Percentiles rank a stretch among this genome's conserved stretches.
Conservation (phyloP, 2,113 vertebrate genomes). For the Anser brachyrhynchus region DNA sequence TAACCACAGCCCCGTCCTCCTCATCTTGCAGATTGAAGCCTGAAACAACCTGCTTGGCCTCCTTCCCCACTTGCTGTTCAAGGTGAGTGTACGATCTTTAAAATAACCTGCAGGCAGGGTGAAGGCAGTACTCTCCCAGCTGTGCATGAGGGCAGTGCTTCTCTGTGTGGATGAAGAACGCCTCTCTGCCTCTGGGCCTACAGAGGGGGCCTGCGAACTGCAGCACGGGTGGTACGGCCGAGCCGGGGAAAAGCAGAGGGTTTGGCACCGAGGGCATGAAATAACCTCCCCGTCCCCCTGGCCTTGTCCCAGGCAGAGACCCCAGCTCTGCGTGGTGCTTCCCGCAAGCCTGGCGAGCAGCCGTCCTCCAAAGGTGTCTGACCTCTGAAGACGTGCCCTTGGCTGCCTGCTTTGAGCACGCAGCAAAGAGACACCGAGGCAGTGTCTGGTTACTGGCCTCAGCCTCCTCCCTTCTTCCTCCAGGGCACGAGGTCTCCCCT, state of each 20-base stretch:
- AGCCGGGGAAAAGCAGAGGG: not conserved
- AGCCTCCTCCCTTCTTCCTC: not conserved
- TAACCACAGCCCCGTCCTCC: not conserved
- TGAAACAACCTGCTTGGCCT: not conserved
- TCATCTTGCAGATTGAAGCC: not conserved
- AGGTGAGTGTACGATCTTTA: rapidly evolving
- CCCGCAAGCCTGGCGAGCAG: constrained; percentile 32
- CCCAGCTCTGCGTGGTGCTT: constrained; percentile 3
- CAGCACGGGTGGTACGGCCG: rapidly evolving
- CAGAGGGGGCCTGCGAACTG: not conserved
- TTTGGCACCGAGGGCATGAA: not conserved
- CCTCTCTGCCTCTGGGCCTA: not conserved
- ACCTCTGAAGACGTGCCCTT: constrained; percentile 59
- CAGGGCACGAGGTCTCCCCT: not conserved
- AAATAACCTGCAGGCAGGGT: not conserved
- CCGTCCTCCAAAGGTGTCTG: constrained; percentile 55
- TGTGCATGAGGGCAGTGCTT: not conserved
- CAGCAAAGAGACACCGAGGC: not conserved
- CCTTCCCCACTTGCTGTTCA: not conserved
- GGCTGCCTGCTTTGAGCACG: constrained; percentile 35
- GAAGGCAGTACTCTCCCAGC: not conserved
- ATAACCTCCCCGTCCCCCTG: not conserved
- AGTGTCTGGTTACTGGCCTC: constrained; percentile 12
- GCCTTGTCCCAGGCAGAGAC: not conserved
- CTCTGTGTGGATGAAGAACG: not conserved